Conservation (phyloP, 2,888 invertebrate species). For the Pammene fasciana region DNA sequence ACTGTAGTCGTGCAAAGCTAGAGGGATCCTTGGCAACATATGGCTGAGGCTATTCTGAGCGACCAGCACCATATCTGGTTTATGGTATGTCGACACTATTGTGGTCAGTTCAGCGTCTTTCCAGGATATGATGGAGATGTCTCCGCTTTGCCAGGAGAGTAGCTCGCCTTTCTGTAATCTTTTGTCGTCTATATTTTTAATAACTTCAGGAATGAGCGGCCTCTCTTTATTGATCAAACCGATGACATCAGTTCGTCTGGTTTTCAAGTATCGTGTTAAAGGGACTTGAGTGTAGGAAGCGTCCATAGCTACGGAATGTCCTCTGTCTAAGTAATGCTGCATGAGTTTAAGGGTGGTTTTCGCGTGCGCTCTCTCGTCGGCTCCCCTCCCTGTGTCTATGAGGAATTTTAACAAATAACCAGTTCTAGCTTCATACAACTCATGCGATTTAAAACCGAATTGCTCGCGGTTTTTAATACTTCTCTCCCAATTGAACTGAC, state of each 20-base stretch:
- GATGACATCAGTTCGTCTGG: conserved; percentile 34
- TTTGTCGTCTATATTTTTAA: conserved; percentile 37
- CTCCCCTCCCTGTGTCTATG: conserved; percentile 30
- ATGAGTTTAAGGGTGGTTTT: conserved; percentile 35
- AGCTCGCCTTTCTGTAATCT: conserved; percentile 35
- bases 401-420: conserved; percentile 38
- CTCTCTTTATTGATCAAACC: conserved; percentile 34
- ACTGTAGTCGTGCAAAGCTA: conserved; percentile 34
- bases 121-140: conserved; percentile 38
- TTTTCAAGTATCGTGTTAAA: conserved; percentile 34
- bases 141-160: conserved; percentile 39
- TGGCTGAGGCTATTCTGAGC: conserved; percentile 38
- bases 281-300: conserved; percentile 34
- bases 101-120: conserved; percentile 35
- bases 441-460: conserved; percentile 40
- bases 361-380: conserved; percentile 37
- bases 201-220: conserved; percentile 34
- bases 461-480: conserved; percentile 33
- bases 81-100: conserved; percentile 34
- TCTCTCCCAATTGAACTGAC: conserved; percentile 37
- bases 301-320: conserved; percentile 34
- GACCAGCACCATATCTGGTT: conserved; percentile 33
- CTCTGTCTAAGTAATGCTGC: conserved; percentile 34
- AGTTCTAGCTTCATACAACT: conserved; percentile 36
- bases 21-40: conserved; percentile 34